Evolutionary conservation across 1,140 invertebrate species (phyloP), one percentile per base, ranked within the genome.

Genomic region (Drosophila ogumai): DNA sequence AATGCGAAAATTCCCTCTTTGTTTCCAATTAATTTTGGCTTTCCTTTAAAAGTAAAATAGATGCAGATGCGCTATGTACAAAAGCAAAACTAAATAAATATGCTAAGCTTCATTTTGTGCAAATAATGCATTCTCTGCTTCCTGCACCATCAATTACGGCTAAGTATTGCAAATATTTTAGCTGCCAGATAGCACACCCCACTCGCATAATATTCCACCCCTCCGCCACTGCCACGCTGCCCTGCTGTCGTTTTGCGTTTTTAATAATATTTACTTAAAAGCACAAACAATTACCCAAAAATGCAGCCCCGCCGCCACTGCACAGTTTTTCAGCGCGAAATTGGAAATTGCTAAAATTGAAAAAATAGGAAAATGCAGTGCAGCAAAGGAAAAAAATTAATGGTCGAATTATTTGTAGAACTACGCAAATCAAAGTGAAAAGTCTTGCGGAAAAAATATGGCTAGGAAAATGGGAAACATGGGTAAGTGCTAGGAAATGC

Each of bases 211-310:
- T 74, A 47, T 41, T 31, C 32, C 49, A 12, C 38, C 32, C 52
- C 66, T 9, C 19, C 17, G 17, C 32, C 17, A 28, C 49, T 50
- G 22, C 46, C 49, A 17, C 31, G 17, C 50, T 22, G 50, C 50
- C 56, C 59, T 61, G 64, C 59, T 61, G 64, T 61, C 78, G 61
- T 69, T 88, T 88, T 87, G 84, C 80, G 67, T 87, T 87, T 87
- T 87, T 87, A 87, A 87, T 84, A 87, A 87, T 88, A 87, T 87
- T 87, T 87, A 87, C 80, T 82, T 88, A 69, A 79, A 80, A 73
- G 82, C 82, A 82, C 79, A 88, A 88, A 87, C 84, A 87, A 87
- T 87, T 88, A 74, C 61, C 71, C 80, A 82, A 82, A 86, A 88
- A 87, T 86, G 65, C 79, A 43, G 50, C 32, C 32, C 32, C 50